Conservation (phyloP, 1,140 invertebrate genomes). For the Harpegnathos saltator region DNA sequence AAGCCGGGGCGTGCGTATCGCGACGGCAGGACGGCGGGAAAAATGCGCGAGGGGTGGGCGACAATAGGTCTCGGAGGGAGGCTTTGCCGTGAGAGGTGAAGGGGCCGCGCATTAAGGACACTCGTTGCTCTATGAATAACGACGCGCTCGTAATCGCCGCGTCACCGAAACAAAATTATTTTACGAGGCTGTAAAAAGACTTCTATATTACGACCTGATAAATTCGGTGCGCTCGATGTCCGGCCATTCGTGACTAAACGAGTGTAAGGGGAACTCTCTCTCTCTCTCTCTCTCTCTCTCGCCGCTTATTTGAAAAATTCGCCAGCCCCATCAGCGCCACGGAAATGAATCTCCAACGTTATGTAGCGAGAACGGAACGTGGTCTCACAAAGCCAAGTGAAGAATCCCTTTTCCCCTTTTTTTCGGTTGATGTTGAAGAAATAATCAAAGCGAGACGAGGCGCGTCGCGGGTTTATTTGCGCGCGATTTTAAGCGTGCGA, state of each 20-base stretch:
- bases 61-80: constrained; percentile 7
- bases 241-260: neutral
- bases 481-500: neutral
- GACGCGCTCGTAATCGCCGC: neutral
- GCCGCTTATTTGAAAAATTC: neutral
- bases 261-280: neutral
- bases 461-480: too few species aligned
- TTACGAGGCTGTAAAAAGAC: constrained; percentile 1
- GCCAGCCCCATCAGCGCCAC: neutral
- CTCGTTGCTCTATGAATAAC: constrained; percentile 13
- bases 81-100: constrained; percentile 4
- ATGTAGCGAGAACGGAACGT: neutral
- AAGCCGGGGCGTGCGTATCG: constrained; percentile 16
- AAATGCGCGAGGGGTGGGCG: neutral
- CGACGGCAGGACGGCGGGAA: neutral
- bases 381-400: neutral
- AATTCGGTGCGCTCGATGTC: neutral
- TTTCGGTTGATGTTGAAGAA: neutral
- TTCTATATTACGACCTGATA: neutral
- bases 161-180: neutral
- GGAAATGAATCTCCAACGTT: neutral
- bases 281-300: too few species aligned
- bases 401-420: too few species aligned
- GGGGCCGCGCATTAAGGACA: neutral
- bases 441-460: too few species aligned